Percentiles rank a stretch among this genome's conserved stretches.
These are phyloP conservation scores for Eumaeus atala DNA, from an alignment of 1,140 invertebrate species.

Conservation along the genomic window DNA sequence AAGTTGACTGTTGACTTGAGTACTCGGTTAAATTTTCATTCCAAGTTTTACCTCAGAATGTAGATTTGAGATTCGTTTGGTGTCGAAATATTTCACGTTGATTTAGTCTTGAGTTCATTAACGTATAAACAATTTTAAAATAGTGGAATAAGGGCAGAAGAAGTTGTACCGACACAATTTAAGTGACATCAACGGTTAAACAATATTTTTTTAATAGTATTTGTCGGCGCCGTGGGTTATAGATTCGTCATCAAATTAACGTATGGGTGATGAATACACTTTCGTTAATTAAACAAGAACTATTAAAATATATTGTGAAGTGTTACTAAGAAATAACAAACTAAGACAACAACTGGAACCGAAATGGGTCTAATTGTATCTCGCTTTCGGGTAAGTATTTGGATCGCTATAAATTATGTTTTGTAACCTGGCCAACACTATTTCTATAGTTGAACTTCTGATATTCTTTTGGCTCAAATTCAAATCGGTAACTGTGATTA, in stretches of 20 bases:
- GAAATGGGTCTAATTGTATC: slow-evolving; percentile 60
- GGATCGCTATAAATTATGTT: slow-evolving; percentile 35
- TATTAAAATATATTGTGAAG: slow-evolving; percentile 4
- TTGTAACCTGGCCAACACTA: slow-evolving; percentile 54
- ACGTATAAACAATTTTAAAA: too few relatives aligned
- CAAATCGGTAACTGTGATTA: slow-evolving; percentile 34
- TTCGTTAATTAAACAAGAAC: slow-evolving; percentile 37
- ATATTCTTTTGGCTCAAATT: slow-evolving; percentile 43
- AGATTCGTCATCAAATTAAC: slow-evolving; percentile 47
- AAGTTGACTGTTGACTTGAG: too few relatives aligned
- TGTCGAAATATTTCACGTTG: background rate
- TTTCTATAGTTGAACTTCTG: slow-evolving; percentile 41
- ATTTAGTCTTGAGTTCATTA: too few relatives aligned
- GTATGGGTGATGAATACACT: slow-evolving; percentile 45
- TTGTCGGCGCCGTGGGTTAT: slow-evolving; percentile 52
- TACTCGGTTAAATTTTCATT: background rate
- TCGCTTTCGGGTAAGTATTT: slow-evolving; percentile 48
- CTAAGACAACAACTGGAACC: slow-evolving; percentile 16
- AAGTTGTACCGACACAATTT: too few relatives aligned
- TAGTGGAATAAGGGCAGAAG: too few relatives aligned
- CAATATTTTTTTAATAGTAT: slow-evolving; percentile 9
- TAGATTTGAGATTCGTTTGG: background rate
- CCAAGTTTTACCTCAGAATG: background rate
- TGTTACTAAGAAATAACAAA: slow-evolving; percentile 1
- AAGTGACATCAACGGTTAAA: too few relatives aligned